Evolutionary conservation across 2,888 invertebrate genomes (phyloP), one percentile per base, ranked within the genome.

Genomic region (Xanthorhoe spadicearia): DNA sequence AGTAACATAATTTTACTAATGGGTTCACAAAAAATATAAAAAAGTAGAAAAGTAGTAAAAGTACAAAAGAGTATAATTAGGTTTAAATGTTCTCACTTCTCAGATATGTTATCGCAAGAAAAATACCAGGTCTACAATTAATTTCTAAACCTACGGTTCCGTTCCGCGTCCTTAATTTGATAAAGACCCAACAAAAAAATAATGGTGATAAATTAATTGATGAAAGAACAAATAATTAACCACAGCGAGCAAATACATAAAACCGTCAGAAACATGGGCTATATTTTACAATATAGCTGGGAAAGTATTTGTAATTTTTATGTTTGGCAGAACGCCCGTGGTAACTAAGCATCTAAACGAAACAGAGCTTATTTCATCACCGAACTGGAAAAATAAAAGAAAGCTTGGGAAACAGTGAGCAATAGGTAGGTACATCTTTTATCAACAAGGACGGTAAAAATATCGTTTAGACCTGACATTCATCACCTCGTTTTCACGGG

Each of bases 281-380:
- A 77, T 76, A 79, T 80, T 79, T 84, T 77, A 82, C 75, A 79
- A 79, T 78, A 79, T 81, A 51, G 50, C 80, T 60, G 52, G 43
- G 9, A 15, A 52, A 13, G 38, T 52, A 48, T 83, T 82, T 79
- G 79, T 81, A 81, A 80, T 80, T 79, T 82, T 82, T 74, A 64
- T 71, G 72, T 63, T 78, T 89, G 89, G 89, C 87, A 82, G 38
- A 61, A 18, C 77, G 88, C 88, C 89, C 86, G 75, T 66, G 72
- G 74, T 74, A 69, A 80, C 79, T 78, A 80, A 80, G 77, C 80
- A 84, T 79, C 76, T 74, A 74, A 81, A 84, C 69, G 75, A 78
- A 80, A 75, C 76, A 80, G 72, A 78, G 77, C 75, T 80, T 77
- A 77, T 81, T 85, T 83, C 74, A 66, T 74, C 68, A 67, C 63